phyloP scores from a whole-genome alignment of 1,140 invertebrate genomes.

The Neodiprion fabricii region DNA sequence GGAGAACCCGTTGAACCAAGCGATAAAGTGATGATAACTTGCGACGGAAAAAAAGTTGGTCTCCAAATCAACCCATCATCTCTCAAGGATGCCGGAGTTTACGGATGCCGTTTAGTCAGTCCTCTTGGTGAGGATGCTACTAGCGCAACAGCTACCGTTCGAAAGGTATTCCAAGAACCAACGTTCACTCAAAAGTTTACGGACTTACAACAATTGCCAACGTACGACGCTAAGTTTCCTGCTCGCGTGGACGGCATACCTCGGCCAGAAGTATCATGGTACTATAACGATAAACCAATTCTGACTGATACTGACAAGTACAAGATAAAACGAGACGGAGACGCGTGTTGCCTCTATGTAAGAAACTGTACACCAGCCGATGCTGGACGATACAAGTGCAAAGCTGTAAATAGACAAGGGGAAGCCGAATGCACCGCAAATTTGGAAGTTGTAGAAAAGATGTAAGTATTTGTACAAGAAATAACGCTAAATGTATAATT shows the following conservation, averaged over 20 bases:
- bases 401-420: conserved; percentile 82
- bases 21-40: conserved; percentile 73
- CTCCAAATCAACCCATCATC: conserved; percentile 77
- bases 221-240: conserved; percentile 80
- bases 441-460: conserved; percentile 80
- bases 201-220: conserved; percentile 83
- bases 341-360: conserved; percentile 78
- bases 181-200: conserved; percentile 83
- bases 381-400: conserved; percentile 78
- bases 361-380: conserved; percentile 72
- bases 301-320: conserved; percentile 72
- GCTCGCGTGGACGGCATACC: conserved; percentile 87
- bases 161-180: conserved; percentile 82
- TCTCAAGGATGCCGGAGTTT: conserved; percentile 78
- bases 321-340: conserved; percentile 79
- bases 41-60: conserved; percentile 81
- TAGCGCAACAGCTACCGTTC: conserved; percentile 73
- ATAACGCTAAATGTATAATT: conserved; percentile 23
- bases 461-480: conserved; percentile 67
- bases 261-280: conserved; percentile 86
- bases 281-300: conserved; percentile 76
- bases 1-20: conserved; percentile 69
- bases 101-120: conserved; percentile 77
- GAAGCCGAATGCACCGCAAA: conserved; percentile 76
- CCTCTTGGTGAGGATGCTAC: conserved; percentile 75